Percentiles rank a stretch among this genome's conserved stretches.
These are phyloP conservation scores for Drosophila nigricruria DNA, from an alignment of 2,888 invertebrate species.

Conservation along the genomic window DNA sequence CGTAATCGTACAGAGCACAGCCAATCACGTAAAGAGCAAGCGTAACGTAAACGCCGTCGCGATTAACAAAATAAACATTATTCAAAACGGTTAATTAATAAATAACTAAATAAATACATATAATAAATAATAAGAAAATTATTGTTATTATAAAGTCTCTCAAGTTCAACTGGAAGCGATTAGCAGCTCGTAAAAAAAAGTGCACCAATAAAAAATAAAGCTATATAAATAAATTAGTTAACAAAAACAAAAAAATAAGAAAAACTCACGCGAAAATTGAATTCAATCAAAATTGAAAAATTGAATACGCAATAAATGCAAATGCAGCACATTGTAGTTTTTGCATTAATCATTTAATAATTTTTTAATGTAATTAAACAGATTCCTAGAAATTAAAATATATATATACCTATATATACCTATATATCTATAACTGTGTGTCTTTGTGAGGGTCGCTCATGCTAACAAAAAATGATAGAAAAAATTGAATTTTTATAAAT, in stretches of 20 bases:
- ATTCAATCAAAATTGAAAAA: constrained; percentile 44
- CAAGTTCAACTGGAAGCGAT: constrained; percentile 52
- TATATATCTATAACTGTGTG: constrained; percentile 43
- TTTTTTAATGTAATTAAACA: constrained; percentile 64
- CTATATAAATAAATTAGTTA: constrained; percentile 35
- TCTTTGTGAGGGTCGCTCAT: constrained; percentile 62
- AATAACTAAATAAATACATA: constrained; percentile 28
- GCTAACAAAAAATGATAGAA: constrained; percentile 26
- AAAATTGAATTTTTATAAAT: constrained; percentile 44
- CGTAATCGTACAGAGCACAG: background rate
- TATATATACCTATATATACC: constrained; percentile 21
- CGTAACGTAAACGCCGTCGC: constrained; percentile 43
- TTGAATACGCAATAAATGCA: constrained; percentile 45
- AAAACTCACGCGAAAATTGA: constrained; percentile 65
- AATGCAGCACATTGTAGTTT: constrained; percentile 46
- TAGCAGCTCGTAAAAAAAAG: constrained; percentile 49
- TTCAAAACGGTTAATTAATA: constrained; percentile 35
- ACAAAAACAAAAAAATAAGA: background rate
- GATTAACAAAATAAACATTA: constrained; percentile 30
- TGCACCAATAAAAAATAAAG: constrained; percentile 33
- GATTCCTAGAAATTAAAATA: constrained; percentile 53
- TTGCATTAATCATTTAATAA: constrained; percentile 67
- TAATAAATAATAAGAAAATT: constrained; percentile 1
- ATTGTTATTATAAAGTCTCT: constrained; percentile 3
- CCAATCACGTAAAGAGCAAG: constrained; percentile 45